phyloP scores from a whole-genome alignment of 2,888 invertebrate genomes.

The Oxycera nigricornis region DNA sequence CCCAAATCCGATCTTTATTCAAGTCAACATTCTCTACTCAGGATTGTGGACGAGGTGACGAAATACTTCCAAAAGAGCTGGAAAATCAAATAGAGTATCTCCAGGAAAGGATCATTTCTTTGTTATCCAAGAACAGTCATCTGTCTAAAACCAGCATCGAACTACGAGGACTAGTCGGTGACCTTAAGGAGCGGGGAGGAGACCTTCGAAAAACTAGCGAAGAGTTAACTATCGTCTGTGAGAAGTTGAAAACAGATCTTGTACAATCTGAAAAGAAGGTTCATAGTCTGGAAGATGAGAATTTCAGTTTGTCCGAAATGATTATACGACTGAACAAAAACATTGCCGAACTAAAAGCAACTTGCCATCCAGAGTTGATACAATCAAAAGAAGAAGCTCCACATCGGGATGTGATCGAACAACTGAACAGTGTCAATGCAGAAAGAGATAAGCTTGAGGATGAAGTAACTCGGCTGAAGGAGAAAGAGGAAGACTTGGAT shows the following conservation, averaged over 20 bases:
- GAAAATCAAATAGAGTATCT: conserved; percentile 13
- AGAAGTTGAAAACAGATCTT: neutral
- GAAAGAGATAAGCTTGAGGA: neutral
- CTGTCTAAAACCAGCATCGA: neutral
- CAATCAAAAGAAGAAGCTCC: neutral
- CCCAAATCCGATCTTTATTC: neutral
- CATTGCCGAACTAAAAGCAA: neutral
- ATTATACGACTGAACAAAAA: neutral
- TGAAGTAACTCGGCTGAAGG: neutral
- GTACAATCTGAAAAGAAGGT: neutral
- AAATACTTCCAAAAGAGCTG: neutral
- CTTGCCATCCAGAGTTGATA: neutral
- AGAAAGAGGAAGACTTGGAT: neutral
- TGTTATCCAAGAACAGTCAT: neutral
- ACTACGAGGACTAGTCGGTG: neutral
- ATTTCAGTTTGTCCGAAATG: neutral
- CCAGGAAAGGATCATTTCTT: neutral
- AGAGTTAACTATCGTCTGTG: neutral
- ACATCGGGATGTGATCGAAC: neutral
- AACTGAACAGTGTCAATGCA: neutral
- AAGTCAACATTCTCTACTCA: neutral
- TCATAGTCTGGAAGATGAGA: neutral
- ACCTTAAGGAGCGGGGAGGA: neutral
- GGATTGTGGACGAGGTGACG: neutral
- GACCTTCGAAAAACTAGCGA: neutral